phyloP scores from a whole-genome alignment of 2,113 vertebrate genomes.

The Crocuta crocuta region DNA sequence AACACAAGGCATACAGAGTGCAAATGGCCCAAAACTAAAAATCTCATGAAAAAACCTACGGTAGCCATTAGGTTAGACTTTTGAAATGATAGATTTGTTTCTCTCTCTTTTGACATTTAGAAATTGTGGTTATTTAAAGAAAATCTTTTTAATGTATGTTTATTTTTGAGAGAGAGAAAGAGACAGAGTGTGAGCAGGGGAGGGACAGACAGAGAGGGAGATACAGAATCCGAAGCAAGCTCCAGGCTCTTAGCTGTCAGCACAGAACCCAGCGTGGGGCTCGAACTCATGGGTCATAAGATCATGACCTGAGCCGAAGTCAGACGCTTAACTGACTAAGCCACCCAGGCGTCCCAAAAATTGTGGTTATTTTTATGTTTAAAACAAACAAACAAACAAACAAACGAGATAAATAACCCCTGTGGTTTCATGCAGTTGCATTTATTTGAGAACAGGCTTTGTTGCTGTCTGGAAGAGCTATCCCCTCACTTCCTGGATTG shows the following conservation, averaged over 20 bases:
- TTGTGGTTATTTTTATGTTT: conserved; percentile 27
- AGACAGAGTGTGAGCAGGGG: no score
- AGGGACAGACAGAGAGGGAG: no score
- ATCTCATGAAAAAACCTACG: not conserved
- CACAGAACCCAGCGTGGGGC: no score
- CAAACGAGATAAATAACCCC: not conserved
- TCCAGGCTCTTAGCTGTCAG: no score
- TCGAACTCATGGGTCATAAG: no score
- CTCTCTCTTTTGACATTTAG: conserved; percentile 56
- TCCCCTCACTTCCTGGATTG: not conserved
- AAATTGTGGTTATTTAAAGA: conserved; percentile 8
- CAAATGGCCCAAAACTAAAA: not conserved
- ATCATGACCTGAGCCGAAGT: no score
- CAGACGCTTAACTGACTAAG: no score
- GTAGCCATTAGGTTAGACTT: not conserved
- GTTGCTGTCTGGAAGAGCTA: not conserved
- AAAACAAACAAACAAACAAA: not conserved
- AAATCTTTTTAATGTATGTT: no score
- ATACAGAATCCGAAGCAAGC: no score
- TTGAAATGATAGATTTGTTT: conserved; percentile 28
- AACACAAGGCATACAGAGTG: not conserved
- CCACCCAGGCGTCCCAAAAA: not conserved
- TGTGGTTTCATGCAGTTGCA: not conserved
- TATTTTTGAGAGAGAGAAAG: no score
- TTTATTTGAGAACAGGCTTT: not conserved